Evolutionary conservation across 2,113 vertebrate species (phyloP).

Genomic region (Sinocyclocheilus anophthalmus): DNA sequence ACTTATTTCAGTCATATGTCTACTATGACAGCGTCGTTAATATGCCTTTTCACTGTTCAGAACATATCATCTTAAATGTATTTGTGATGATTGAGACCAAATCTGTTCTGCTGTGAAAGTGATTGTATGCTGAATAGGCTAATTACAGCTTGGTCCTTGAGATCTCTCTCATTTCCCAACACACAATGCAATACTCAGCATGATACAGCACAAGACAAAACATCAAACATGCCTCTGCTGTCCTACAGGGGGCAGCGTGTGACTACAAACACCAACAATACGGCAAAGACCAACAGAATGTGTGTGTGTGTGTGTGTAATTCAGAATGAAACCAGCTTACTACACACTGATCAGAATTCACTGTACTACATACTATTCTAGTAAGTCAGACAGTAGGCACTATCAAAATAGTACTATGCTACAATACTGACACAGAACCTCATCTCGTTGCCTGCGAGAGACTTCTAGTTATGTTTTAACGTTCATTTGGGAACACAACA

Average conservation of each 20-base stretch:
- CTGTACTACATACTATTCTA: not conserved
- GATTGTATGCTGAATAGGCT: slow-evolving; percentile 17
- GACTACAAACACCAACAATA: not conserved
- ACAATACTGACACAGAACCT: not conserved
- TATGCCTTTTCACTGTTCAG: not conserved
- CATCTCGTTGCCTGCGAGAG: not conserved
- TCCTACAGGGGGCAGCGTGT: slow-evolving; percentile 51
- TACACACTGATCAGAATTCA: not conserved
- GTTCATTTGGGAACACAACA: not conserved
- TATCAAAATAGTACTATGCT: not conserved
- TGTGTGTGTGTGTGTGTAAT: not conserved
- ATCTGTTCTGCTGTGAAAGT: not conserved
- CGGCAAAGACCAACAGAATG: not conserved
- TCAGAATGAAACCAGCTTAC: not conserved
- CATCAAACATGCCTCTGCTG: not conserved
- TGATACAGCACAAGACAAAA: not conserved
- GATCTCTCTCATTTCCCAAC: not conserved
- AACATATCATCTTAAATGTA: not conserved
- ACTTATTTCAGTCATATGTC: not conserved
- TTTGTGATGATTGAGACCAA: not conserved
- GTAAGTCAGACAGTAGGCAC: not conserved
- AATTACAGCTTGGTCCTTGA: not conserved
- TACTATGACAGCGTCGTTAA: not conserved
- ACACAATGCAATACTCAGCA: not conserved
- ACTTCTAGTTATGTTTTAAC: not conserved